Conservation (phyloP, 2,797 vertebrate genomes). For the Pempheris klunzingeri region DNA sequence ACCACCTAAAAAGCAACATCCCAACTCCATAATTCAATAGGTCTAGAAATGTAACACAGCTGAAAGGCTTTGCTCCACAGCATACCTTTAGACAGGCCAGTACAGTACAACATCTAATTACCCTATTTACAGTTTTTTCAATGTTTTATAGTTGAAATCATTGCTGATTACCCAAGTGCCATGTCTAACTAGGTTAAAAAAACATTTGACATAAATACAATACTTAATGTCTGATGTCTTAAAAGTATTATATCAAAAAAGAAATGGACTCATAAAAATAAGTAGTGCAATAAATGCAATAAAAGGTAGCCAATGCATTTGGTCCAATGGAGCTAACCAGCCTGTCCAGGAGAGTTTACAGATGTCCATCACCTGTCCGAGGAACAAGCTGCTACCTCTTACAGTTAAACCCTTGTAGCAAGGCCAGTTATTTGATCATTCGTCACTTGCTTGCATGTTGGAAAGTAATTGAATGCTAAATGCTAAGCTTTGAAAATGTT, state of each 20-base stretch:
- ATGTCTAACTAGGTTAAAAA: constrained; percentile 66
- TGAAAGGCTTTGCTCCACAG: constrained; percentile 11
- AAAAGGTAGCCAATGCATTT: constrained; percentile 67
- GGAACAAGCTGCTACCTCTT: constrained; percentile 1
- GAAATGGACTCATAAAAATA: constrained; percentile 44
- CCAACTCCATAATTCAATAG: background rate
- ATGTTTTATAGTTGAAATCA: constrained; percentile 54
- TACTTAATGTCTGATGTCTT: constrained; percentile 57
- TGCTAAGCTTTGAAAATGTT: background rate
- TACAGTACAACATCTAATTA: constrained; percentile 48
- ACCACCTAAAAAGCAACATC: background rate
- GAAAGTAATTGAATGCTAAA: background rate
- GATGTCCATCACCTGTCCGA: background rate
- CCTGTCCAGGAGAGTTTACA: background rate
- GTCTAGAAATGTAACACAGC: background rate
- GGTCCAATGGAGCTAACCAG: constrained; percentile 63
- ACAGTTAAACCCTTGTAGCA: background rate
- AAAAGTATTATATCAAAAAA: constrained; percentile 38
- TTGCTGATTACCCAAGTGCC: constrained; percentile 73
- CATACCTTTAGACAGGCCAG: constrained; percentile 22
- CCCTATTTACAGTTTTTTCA: constrained; percentile 67
- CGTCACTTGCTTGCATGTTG: background rate
- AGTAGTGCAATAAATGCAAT: constrained; percentile 83
- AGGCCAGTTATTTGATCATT: background rate
- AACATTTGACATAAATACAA: constrained; percentile 71